Base-by-base conservation (phyloP, 2,888 invertebrate genomes). In the Stenotaenia linearis region DNA sequence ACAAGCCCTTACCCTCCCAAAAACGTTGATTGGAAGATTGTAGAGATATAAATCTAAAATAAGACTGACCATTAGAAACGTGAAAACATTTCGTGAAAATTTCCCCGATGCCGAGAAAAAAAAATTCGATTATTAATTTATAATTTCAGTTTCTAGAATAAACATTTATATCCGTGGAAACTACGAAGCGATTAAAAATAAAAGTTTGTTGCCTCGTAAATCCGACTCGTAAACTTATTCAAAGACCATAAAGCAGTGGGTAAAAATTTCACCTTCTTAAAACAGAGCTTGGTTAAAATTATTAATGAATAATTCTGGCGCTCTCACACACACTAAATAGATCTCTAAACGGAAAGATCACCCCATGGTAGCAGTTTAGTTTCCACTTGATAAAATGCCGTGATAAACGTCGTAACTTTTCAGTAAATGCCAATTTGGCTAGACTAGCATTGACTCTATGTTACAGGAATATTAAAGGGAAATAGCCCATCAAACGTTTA, bases 401-500 rank as follows among this genome's bases (percentile, higher is more conserved):
- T 69, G 69, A 69, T 69, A 69, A 69, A 69, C 69, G 69, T 69
- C 69, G 69, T 69, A 69, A 69, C 69, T 69, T 69, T 69, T 69
- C 69, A 69, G 69, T 69, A 69, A 69, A 69, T 69, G 77, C 77
- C 77, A 77, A 77, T 77, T 77, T 77, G 77, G 28, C 40, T 77
- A 77, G 77, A 77, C 40, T 28, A 35, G 28, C 77, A 45, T 77
- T 45, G 77, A 77, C 77, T 45, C 35, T 28, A 45, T 69, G 28
- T 77, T 45, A 37, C 45, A 77, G 40, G 77, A 77, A 45, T 45
- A 77, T 77, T 45, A 45, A 45, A 45, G 40, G 77, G 35, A 45
- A 77, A 37, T 28, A 45, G 77, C 40, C 77, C 45, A 77, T 77
- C 77, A 77, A 77, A 77, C 35, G 28, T 77, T 77, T 77, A 77